Evolutionary conservation across 2,888 invertebrate genomes (phyloP), one percentile per base, ranked within the genome.

Genomic region (Volucella zonaria): DNA sequence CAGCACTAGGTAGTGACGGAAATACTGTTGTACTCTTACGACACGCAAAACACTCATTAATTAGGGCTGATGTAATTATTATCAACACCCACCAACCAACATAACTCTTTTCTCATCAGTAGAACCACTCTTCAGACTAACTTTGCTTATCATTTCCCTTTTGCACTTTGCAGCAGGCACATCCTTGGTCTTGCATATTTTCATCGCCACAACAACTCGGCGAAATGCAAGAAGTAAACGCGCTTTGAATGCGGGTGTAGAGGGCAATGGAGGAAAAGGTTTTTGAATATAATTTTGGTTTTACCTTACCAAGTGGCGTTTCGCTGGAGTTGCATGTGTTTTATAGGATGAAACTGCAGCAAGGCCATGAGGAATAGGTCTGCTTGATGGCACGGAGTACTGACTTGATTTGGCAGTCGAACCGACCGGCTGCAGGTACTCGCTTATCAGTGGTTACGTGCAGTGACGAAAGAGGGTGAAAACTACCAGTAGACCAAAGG

Each of bases 11-110:
- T 43, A 14, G 43, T 56, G 43, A 14, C 68, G 74, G 79, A 79
- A 79, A 70, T 59, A 74, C 70, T 70, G 70, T 78, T 79, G 79
- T 75, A 71, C 80, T 77, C 85, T 76, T 77, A 73, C 73, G 81
- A 71, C 85, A 85, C 85, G 85, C 77, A 85, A 85, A 81, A 77
- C 73, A 81, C 81, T 85, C 85, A 85, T 85, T 85, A 85, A 85
- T 85, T 85, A 85, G 73, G 85, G 73, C 73, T 81, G 77, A 85
- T 85, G 85, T 85, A 77, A 79, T 79, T 79, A 85, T 85, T 85
- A 85, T 85, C 68, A 85, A 81, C 85, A 76, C 80, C 81, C 81
- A 76, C 75, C 52, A 45, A 31, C 67, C 67, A 59, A 4, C 59
- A 38, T 59, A 40, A 49, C n/a, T 23, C 42, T 31, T 49, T 3